phyloP scores from a whole-genome alignment of 2,113 vertebrate genomes.

The Dromaius novaehollandiae region DNA sequence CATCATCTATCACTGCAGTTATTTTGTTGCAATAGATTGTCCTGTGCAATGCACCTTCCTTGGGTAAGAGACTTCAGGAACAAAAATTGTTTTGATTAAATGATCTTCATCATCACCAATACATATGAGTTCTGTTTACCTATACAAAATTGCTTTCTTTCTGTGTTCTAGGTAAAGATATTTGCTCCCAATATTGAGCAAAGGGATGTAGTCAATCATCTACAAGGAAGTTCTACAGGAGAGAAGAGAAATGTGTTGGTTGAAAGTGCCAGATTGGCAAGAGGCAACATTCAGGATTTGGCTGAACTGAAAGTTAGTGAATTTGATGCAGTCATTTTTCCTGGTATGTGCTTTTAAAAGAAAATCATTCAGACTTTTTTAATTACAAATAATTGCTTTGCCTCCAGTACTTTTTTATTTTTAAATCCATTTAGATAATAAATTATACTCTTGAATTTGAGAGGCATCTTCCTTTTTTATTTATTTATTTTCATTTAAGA shows the following conservation, averaged over 20 bases:
- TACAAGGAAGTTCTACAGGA: conserved; percentile 78
- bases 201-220: conserved; percentile 85
- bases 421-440: not conserved
- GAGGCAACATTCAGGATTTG: conserved; percentile 81
- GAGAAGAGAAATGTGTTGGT: conserved; percentile 84
- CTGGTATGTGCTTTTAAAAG: conserved; percentile 68
- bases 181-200: conserved; percentile 86
- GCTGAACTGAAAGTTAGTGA: conserved; percentile 76
- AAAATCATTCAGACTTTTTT: not conserved
- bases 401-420: not conserved
- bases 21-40: not conserved
- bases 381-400: not conserved
- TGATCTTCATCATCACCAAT: not conserved
- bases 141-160: not conserved
- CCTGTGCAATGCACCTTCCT: not conserved
- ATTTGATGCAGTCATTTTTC: conserved; percentile 81
- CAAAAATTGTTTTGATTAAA: not conserved
- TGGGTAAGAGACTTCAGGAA: not conserved
- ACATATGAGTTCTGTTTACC: not conserved
- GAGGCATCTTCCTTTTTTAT: not conserved
- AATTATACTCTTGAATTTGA: not conserved
- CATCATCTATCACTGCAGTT: fast-evolving
- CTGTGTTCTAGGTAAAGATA: conserved; percentile 81
- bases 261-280: conserved; percentile 83
- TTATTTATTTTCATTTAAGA: not conserved